These are phyloP conservation scores for Myathropa florea DNA, from an alignment of 2,888 invertebrate species.

Conservation along the genomic window DNA sequence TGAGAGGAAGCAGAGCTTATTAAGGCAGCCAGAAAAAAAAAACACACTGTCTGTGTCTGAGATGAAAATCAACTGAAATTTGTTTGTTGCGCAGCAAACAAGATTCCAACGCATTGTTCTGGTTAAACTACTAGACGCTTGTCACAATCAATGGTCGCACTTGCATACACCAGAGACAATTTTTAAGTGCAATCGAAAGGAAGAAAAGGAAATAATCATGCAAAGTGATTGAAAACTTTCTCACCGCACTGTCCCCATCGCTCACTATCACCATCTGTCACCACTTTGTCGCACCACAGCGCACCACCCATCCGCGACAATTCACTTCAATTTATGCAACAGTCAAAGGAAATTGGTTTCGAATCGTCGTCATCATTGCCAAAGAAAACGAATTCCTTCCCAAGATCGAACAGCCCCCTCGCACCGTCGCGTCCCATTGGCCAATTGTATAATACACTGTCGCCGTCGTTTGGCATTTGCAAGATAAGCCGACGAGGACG, in stretches of 20 bases:
- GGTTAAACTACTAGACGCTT: too few relatives aligned
- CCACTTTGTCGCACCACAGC: background rate
- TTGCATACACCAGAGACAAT: background rate
- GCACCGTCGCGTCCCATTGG: background rate
- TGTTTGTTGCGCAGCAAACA: too few relatives aligned
- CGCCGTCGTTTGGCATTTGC: slow-evolving; percentile 46
- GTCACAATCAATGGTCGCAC: background rate
- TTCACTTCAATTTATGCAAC: slow-evolving; percentile 22
- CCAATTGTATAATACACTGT: slow-evolving; percentile 2
- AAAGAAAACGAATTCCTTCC: slow-evolving; percentile 29
- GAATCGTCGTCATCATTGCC: slow-evolving; percentile 9
- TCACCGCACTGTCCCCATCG: background rate
- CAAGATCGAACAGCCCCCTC: background rate
- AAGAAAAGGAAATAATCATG: background rate
- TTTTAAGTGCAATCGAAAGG: background rate
- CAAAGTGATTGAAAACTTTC: background rate
- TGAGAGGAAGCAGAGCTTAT: too few relatives aligned
- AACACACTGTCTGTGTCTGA: too few relatives aligned
- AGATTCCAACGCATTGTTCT: too few relatives aligned
- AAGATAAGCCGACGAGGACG: slow-evolving; percentile 16
- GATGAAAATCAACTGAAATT: too few relatives aligned
- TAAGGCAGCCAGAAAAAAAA: too few relatives aligned
- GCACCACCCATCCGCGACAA: background rate
- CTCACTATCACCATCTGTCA: background rate
- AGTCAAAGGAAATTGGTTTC: slow-evolving; percentile 49